Percentiles rank a stretch among this genome's conserved stretches.
Conservation (phyloP, 2,797 vertebrate genomes). For the Hoplostethus mediterraneus region DNA sequence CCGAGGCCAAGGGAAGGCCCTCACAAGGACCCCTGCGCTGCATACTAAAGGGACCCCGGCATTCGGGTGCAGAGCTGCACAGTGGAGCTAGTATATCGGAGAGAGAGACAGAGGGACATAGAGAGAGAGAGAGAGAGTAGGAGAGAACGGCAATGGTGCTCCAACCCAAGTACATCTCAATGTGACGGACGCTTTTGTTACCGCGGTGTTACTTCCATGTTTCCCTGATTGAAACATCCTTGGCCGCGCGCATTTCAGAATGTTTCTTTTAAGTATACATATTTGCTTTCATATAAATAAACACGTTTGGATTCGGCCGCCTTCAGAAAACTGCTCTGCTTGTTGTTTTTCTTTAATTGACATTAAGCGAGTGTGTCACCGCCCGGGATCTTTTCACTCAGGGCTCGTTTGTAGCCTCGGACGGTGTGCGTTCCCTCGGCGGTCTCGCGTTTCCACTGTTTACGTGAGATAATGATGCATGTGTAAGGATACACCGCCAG, state of each 20-base stretch:
- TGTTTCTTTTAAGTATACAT: constrained; percentile 47
- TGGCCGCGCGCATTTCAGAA: constrained; percentile 38
- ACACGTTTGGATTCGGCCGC: constrained; percentile 53
- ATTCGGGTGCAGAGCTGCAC: constrained; percentile 58
- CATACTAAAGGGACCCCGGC: constrained; percentile 67
- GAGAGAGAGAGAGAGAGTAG: constrained; percentile 40
- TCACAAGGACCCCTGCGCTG: constrained; percentile 61
- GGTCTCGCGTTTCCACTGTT: constrained; percentile 76
- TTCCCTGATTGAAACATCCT: constrained; percentile 63
- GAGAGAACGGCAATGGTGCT: constrained; percentile 18
- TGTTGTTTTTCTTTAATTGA: constrained; percentile 74
- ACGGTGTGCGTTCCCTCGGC: constrained; percentile 50
- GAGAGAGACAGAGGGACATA: constrained; percentile 57
- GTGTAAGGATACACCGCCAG: constrained; percentile 78
- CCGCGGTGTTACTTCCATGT: constrained; percentile 41
- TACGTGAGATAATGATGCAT: constrained; percentile 80
- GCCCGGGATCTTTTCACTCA: constrained; percentile 74
- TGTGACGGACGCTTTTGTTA: constrained; percentile 65
- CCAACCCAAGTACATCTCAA: constrained; percentile 77
- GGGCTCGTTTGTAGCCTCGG: constrained; percentile 57
- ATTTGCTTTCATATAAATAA: constrained; percentile 61
- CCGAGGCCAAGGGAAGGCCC: constrained; percentile 71
- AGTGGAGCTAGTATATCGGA: constrained; percentile 69
- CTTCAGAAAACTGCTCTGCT: constrained; percentile 44
- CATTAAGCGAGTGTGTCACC: constrained; percentile 67